Evolutionary conservation across 2,113 vertebrate genomes (phyloP).

Genomic region (Paracanthobrama guichenoti): DNA sequence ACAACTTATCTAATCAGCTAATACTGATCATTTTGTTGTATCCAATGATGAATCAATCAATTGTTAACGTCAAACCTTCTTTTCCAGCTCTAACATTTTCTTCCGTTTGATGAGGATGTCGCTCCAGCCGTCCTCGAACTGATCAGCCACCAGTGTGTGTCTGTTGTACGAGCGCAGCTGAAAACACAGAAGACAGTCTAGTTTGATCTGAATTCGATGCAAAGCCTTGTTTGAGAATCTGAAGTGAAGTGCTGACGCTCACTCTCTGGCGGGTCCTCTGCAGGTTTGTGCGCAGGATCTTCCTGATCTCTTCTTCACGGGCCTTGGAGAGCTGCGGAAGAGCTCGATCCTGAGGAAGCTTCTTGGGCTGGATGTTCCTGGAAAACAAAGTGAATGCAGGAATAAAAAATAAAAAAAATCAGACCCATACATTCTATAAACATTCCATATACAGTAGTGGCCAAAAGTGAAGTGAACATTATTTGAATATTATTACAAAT

Average conservation of each 20-base stretch:
- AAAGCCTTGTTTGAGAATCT: not conserved
- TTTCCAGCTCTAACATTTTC: constrained; percentile 84
- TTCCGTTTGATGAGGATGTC: constrained; percentile 88
- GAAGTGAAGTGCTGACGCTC: constrained; percentile 44
- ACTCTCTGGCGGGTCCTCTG: constrained; percentile 97
- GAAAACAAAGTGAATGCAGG: not conserved
- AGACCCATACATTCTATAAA: not conserved
- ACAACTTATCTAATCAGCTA: not conserved
- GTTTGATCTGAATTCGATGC: not conserved
- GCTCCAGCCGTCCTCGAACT: constrained; percentile 88
- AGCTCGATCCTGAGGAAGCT: constrained; percentile 72
- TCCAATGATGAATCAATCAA: not conserved
- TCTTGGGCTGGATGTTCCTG: constrained; percentile 93
- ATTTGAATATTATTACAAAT: too few species aligned
- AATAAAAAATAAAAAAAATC: too few species aligned
- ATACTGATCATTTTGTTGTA: not conserved
- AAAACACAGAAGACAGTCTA: constrained; percentile 2
- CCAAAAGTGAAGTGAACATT: too few species aligned
- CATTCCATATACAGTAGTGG: not conserved
- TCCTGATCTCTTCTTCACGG: constrained; percentile 95
- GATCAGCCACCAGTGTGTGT: constrained; percentile 91
- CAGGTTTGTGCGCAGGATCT: constrained; percentile 92
- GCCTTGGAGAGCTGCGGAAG: constrained; percentile 87
- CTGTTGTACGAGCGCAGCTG: constrained; percentile 96
- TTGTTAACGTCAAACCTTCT: constrained; percentile 74